A percentile compares a stretch with the other conserved stretches of the same genome.
phyloP scores from a whole-genome alignment of 2,797 vertebrate genomes.

The Arnoldichthys spilopterus region DNA sequence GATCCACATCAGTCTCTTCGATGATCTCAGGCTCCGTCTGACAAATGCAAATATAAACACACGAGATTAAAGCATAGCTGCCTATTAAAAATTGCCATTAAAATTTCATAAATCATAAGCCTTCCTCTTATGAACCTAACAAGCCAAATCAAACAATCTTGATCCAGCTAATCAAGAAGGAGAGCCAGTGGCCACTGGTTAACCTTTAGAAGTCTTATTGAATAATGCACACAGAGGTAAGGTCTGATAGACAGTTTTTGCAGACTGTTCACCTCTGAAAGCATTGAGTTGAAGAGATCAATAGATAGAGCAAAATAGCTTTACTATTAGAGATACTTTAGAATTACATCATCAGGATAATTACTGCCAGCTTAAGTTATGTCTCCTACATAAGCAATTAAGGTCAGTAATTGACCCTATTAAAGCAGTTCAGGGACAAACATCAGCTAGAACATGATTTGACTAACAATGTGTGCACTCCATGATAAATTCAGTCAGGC shows the following conservation, averaged over 20 bases:
- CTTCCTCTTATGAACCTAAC: background rate
- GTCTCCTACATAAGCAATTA: slow-evolving; percentile 3
- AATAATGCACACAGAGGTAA: background rate
- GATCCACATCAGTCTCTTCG: slow-evolving; percentile 96
- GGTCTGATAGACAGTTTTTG: background rate
- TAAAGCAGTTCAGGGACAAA: slow-evolving; percentile 21
- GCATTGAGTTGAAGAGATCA: background rate
- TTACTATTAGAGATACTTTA: background rate
- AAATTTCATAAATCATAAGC: background rate
- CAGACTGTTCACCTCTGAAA: background rate
- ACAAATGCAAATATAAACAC: background rate
- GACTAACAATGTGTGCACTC: background rate
- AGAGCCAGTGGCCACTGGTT: background rate
- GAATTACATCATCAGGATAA: background rate
- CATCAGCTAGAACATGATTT: slow-evolving; percentile 2
- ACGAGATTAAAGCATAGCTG: background rate
- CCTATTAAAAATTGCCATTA: background rate
- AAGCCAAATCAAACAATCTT: background rate
- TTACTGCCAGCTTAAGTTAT: background rate
- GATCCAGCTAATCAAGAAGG: background rate
- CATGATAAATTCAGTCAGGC: background rate
- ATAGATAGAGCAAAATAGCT: background rate
- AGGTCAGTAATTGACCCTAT: slow-evolving; percentile 11
- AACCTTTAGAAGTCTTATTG: background rate
- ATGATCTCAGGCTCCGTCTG: slow-evolving; percentile 97